Evolutionary conservation across 2,797 vertebrate species (phyloP).

Genomic region (Ctenosaura bakeri): DNA sequence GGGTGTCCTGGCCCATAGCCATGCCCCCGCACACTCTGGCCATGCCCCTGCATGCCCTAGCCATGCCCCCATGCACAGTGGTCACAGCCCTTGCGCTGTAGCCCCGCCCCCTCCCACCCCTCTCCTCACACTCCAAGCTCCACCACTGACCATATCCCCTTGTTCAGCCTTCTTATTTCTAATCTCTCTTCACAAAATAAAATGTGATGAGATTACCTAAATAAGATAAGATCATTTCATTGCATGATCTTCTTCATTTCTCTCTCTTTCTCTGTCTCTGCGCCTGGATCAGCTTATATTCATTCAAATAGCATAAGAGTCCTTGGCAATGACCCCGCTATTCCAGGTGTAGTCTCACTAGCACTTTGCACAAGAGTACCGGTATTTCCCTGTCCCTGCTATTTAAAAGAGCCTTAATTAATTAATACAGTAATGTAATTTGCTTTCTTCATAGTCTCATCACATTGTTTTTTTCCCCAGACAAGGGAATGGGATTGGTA

Average conservation of each 20-base stretch:
- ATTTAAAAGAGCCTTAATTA: not conserved
- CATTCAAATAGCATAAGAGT: not conserved
- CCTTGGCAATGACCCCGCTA: not conserved
- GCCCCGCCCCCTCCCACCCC: too few relatives aligned
- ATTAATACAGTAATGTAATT: not conserved
- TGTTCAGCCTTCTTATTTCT: not conserved
- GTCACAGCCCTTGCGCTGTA: too few relatives aligned
- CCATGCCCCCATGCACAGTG: too few relatives aligned
- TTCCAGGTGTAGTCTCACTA: not conserved
- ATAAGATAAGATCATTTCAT: not conserved
- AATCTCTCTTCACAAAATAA: conserved; percentile 2
- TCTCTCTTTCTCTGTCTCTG: too few relatives aligned
- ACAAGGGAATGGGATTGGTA: not conserved
- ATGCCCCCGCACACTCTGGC: too few relatives aligned
- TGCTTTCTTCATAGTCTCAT: too few relatives aligned
- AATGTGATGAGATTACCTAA: not conserved
- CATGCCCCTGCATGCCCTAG: too few relatives aligned
- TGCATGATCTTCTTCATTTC: not conserved
- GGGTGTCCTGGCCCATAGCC: too few relatives aligned
- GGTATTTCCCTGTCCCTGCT: not conserved
- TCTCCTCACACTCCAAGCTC: too few relatives aligned
- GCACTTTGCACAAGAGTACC: not conserved
- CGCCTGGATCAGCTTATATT: not conserved
- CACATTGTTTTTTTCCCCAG: not conserved
- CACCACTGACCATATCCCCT: not conserved